A percentile compares a stretch with the other conserved stretches of the same genome.
Conservation (phyloP, 2,113 vertebrate genomes). For the Ictidomys tridecemlineatus region DNA sequence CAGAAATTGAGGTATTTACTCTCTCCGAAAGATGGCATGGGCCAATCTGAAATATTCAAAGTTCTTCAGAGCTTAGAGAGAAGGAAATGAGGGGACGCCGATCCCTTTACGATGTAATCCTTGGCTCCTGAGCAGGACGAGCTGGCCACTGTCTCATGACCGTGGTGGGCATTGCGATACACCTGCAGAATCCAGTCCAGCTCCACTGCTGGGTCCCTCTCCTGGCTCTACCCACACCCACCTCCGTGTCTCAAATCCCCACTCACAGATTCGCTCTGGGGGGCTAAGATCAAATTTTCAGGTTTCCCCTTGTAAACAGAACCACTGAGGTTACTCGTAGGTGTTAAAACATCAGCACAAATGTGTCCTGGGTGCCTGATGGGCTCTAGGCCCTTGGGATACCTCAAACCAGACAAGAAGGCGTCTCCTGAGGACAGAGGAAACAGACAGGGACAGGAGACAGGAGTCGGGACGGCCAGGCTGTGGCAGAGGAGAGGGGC, state of each 20-base stretch:
- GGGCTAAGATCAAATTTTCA: not conserved
- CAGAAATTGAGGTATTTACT: not conserved
- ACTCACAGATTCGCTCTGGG: not conserved
- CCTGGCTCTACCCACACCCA: not conserved
- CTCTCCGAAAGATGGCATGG: not conserved
- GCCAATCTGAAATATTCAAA: not conserved
- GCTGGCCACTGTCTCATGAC: rapidly evolving
- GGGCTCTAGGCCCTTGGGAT: not conserved
- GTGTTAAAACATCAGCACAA: not conserved
- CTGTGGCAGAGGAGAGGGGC: too few species aligned
- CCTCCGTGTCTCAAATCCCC: not conserved
- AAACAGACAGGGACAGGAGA: not conserved
- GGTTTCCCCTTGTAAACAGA: not conserved
- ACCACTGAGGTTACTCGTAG: not conserved
- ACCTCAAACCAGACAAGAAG: not conserved
- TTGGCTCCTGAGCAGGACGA: rapidly evolving
- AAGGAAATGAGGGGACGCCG: not conserved
- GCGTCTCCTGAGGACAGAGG: not conserved
- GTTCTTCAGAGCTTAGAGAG: not conserved
- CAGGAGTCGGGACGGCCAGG: too few species aligned
- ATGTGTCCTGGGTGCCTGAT: not conserved
- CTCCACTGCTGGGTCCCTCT: not conserved
- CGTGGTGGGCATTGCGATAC: not conserved
- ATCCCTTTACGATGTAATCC: too few species aligned
- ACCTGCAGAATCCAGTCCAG: rapidly evolving